These are phyloP conservation scores for Harpegnathos saltator DNA, from an alignment of 1,140 invertebrate species.

Conservation along the genomic window DNA sequence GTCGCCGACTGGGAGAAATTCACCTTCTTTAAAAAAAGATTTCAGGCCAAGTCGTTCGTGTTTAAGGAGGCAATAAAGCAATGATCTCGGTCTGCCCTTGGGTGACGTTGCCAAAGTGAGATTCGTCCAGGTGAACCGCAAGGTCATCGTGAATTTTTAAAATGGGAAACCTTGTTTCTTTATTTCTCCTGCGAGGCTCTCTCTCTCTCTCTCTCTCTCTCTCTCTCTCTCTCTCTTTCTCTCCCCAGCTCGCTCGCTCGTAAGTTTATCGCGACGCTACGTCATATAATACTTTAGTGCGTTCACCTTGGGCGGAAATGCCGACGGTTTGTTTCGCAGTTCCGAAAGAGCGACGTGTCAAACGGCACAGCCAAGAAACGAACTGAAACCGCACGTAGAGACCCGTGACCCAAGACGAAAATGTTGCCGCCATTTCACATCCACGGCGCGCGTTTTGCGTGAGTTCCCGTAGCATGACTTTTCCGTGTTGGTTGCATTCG, in stretches of 20 bases:
- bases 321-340: conserved; percentile 31
- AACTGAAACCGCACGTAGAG: conserved; percentile 52
- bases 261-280: neutral
- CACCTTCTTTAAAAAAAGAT: too few relatives aligned
- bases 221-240: neutral
- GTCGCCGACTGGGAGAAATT: too few relatives aligned
- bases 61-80: too few relatives aligned
- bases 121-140: too few relatives aligned
- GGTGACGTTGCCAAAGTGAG: too few relatives aligned
- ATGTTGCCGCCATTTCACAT: conserved; percentile 44
- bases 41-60: too few relatives aligned
- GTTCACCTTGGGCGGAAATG: conserved; percentile 3
- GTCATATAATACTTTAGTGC: conserved; percentile 30
- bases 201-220: neutral
- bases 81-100: too few relatives aligned
- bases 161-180: too few relatives aligned
- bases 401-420: conserved; percentile 54
- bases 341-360: conserved; percentile 57
- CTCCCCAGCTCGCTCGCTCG: neutral
- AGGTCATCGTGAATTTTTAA: too few relatives aligned
- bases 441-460: conserved; percentile 33
- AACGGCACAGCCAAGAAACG: neutral
- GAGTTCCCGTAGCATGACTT: conserved; percentile 32
- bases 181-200: neutral
- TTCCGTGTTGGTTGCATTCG: conserved; percentile 14